Base-by-base conservation (phyloP, 1,140 invertebrate species). In the Theocolax elegans region DNA sequence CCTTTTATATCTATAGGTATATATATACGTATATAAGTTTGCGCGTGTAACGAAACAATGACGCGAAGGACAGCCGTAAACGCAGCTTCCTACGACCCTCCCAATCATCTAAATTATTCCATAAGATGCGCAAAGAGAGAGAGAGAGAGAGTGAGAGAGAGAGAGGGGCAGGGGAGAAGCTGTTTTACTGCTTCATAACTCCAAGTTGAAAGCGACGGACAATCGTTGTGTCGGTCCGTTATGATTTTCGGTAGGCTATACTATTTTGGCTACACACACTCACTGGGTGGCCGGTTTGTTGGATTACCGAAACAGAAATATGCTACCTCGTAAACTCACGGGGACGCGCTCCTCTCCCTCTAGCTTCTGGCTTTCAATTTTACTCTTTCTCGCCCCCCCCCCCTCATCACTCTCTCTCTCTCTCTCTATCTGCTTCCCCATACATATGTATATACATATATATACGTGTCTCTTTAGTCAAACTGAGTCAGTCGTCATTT, bases 181-280 rank as follows among this genome's bases (percentile, higher is more conserved):
- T 73, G 69, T 73, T 85, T 85, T 85, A 86, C 79, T 84, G 84
- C 83, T 85, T 86, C 83, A 84, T 86, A 86, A 85, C 84, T 78
- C 71, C n/a, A n/a, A n/a, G 77, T 69, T 58, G 67, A 67, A 73
- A 54, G 73, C 71, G 75, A n/a, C 76, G 82, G 82, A 86, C 83
- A 86, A 84, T 85, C 84, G 82, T 23, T n/a, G 42, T n/a, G 7
- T 15, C n/a, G n/a, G 72, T 25, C 76, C 77, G 82, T 85, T 85
- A 85, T 85, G 82, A 85, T 85, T 85, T 83, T 51, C 46, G 15
- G 48, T 13, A n/a, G n/a, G 35, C 15, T 74, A 77, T 84, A 81
- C 81, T 86, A 84, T 85, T 86, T 84, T 84, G 82, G 84, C 82
- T 80, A 79, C 38, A 67, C 71, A 71, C 71, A 40, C 56, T 60